Base-by-base conservation (phyloP, 2,888 invertebrate species). In the Atherix ibis region DNA sequence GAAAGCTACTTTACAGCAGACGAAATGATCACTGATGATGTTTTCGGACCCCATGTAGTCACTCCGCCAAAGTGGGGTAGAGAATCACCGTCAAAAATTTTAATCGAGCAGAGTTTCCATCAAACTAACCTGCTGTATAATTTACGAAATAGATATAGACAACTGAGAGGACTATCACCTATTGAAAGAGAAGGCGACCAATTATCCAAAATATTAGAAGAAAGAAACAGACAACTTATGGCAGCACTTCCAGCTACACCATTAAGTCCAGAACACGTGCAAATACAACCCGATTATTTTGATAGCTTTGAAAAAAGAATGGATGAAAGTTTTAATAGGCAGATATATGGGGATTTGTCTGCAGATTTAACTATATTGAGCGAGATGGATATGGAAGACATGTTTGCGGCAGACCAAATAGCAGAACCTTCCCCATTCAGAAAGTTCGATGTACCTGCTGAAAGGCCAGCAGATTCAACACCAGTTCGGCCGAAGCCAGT, bases 1-100 rank as follows among this genome's bases (percentile, higher is more conserved):
- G n/a, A 17, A 10, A 32, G 26, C 9, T 27, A 26, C 18, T 27
- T 28, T 19, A 28, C 27, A 13, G 4, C 10, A 14, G 19, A 4
- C 18, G 30, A 30, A 9, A 18, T 30, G 30, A 3, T 18, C n/a
- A 14, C 15, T 6, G 28, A 28, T 13, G 28, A 28, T 28, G 15
- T 28, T 28, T 13, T 28, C 10, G 28, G 28, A 14, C 28, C 28
- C 14, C 26, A 25, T 25, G 8, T 32, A 6, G 15, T 33, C 12
- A 27, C 18, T 13, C 18, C 33, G 18, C 33, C 33, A n/a, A 12
- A 10, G 18, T 9, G 27, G 15, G n/a, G 17, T 18, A 26, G 33
- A 14, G 2, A 26, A 27, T 16, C 6, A 5, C 18, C 18, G 14
- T 3, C n/a, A 4, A 3, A 25, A 16, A 14, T 14, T 4, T n/a